phyloP scores from a whole-genome alignment of 2,797 vertebrate species.

The Loris lydekkerianus region DNA sequence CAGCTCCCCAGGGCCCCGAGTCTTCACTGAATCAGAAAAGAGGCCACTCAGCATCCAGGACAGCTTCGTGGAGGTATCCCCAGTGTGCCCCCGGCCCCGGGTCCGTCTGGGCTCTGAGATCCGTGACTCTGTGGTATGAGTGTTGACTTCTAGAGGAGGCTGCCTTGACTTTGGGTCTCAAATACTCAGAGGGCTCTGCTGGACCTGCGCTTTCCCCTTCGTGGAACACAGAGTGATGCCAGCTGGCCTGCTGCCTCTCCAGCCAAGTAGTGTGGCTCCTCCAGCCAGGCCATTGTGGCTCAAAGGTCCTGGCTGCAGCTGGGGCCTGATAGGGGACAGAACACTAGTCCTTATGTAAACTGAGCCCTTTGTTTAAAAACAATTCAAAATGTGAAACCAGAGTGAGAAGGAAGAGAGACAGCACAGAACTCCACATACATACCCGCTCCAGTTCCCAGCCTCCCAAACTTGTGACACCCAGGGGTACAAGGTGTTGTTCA shows the following conservation, averaged over 20 bases:
- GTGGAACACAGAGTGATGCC: rapidly evolving
- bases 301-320: neutral
- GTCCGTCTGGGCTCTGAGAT: constrained; percentile 98
- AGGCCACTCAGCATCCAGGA: constrained; percentile 93
- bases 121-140: constrained; percentile 98
- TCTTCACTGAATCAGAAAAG: constrained; percentile 94
- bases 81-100: constrained; percentile 94
- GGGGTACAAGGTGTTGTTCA: neutral
- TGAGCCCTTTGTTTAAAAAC: constrained; percentile 78
- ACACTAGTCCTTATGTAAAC: constrained; percentile 51
- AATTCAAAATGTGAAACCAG: constrained; percentile 78
- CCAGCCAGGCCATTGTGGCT: neutral
- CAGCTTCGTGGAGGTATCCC: constrained; percentile 95
- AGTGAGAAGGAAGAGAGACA: neutral
- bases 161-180: rapidly evolving
- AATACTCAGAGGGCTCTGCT: neutral
- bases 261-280: neutral
- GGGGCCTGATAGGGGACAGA: neutral
- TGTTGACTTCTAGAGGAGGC: neutral
- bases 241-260: neutral
- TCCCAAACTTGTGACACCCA: rapidly evolving
- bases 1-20: constrained; percentile 91
- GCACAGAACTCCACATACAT: rapidly evolving
- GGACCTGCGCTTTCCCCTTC: neutral
- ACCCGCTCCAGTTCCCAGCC: neutral